Evolutionary conservation across 1,140 invertebrate species (phyloP), one percentile per base, ranked within the genome.

Genomic region (Hirudo medicinalis): DNA sequence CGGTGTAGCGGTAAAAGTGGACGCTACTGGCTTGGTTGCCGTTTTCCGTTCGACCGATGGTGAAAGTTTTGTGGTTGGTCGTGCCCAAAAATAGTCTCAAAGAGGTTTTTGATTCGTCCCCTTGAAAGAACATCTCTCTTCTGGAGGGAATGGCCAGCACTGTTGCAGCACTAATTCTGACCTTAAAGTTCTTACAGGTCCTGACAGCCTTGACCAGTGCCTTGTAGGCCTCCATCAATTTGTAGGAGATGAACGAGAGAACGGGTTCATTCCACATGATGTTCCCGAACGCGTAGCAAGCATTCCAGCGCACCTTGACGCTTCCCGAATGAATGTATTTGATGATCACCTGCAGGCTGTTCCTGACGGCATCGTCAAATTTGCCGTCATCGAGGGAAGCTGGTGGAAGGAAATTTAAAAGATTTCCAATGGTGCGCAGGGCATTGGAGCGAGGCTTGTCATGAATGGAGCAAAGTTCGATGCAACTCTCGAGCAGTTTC

Each of bases 271-370:
- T 90, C 75, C 86, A 87, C 78, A 91, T 84, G 57, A 88, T 83
- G 75, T 89, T 90, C 27, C 90, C 89, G 19, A 92, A 79, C 20
- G 91, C 90, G 80, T 91, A 89, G 78, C 91, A 93, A 15, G 91
- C 88, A 82, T 93, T 94, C 91, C 91, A 94, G 66, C 90, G 85
- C 13, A 91, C 86, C 20, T 63, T 63, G 6, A 63, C 57, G 29
- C 57, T 63, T 22, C 57, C 57, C 9, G 57, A 63, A 11, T 22
- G 22, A 22, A 63, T 63, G 57, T 63, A 63, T 22, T 63, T 63
- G 57, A 25, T 63, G 57, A 63, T 63, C 57, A 11, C 22, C 29
- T 63, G 22, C 1, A 63, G 57, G 29, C 57, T n/a, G 11, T 25
- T 25, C 22, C 29, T 32, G 3, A 63, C 17, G 19, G 29, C 57